Base-by-base conservation (phyloP, 37 sponge, comb jelly and placozoan genomes). In the Ianthella basta region DNA sequence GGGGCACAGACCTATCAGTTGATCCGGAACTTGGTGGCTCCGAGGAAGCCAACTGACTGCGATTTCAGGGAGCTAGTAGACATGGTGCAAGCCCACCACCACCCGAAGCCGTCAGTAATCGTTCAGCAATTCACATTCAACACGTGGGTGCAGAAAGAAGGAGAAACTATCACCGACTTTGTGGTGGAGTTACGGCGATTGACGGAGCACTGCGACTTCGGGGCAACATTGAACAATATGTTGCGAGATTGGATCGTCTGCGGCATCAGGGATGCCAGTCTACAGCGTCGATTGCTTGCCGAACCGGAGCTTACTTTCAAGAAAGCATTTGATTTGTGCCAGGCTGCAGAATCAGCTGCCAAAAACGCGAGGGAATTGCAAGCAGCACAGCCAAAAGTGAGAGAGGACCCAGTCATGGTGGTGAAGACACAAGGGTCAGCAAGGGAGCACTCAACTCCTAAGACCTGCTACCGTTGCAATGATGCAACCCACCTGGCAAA, bases 181-280 rank as follows among this genome's bases (percentile, higher is more conserved):
- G 70, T 66, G 23, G 19, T 15, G 18, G 84, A 18, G 38, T 30
- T 83, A 54, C 64, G 53, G 23, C 38, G 64, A 15, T 21, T 83
- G 29, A 35, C 84, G 32, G 84, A 83, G 84, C 70, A 83, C 24
- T 83, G 84, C 55, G 21, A 67, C 21, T 83, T 83, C 32, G 84
- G 84, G 29, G 70, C 33, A 10, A 33, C 70, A 36, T 68, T 83
- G 18, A 16, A 83, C 36, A 68, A 83, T 67, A 83, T 83, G 70
- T 68, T 83, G 19, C 68, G 84, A 20, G 84, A 83, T 41, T 37
- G 84, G 18, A 44, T 83, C 16, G 84, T 80, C 13, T 80, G 59
- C 57, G 81, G 81, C 19, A n/a, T 80, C 14, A 80, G 55, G 19
- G 81, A 80, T 56, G 81, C 30, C 32, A 24, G 81, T 34, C 41